Conservation (phyloP, 2,888 invertebrate genomes). For the Timema podura region DNA sequence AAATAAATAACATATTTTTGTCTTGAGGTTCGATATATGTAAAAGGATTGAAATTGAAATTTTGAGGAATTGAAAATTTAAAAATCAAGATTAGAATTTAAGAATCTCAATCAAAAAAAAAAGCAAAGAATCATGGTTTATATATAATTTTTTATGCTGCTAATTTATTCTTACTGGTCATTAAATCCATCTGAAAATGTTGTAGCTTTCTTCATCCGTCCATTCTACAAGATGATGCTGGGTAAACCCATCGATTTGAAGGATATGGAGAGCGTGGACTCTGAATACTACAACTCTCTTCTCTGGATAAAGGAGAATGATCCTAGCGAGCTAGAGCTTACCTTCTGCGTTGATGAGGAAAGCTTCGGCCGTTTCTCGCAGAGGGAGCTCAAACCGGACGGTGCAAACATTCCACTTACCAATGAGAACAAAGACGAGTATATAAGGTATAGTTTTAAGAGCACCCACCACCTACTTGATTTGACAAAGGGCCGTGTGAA, state of each 20-base stretch:
- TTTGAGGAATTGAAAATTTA: no score
- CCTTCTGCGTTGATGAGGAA: constrained; percentile 96
- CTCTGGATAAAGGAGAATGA: constrained; percentile 91
- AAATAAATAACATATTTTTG: no score
- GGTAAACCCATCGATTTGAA: constrained; percentile 87
- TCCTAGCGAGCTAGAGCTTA: constrained; percentile 88
- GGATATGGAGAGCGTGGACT: constrained; percentile 99
- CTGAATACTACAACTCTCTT: constrained; percentile 97
- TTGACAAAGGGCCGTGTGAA: no score
- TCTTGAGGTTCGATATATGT: no score
- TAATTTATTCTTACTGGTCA: no score
- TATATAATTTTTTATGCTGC: no score
- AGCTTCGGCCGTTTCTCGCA: constrained; percentile 93
- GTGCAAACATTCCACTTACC: constrained; percentile 84
- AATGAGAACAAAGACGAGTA: constrained; percentile 96
- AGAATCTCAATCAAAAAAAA: no score
- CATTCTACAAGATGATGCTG: constrained; percentile 99
- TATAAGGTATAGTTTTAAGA: constrained; percentile 63
- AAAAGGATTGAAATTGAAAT: no score
- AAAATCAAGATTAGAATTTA: no score
- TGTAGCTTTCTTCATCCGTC: constrained; percentile 96
- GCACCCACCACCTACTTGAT: no score
- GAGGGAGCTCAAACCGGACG: constrained; percentile 85
- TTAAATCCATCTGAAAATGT: constrained; percentile 27
- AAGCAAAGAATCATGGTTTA: no score